Percentiles rank a stretch among this genome's conserved stretches.
Evolutionary conservation across 2,888 invertebrate species (phyloP).

Genomic region (Branchinecta sandiegonensis): DNA sequence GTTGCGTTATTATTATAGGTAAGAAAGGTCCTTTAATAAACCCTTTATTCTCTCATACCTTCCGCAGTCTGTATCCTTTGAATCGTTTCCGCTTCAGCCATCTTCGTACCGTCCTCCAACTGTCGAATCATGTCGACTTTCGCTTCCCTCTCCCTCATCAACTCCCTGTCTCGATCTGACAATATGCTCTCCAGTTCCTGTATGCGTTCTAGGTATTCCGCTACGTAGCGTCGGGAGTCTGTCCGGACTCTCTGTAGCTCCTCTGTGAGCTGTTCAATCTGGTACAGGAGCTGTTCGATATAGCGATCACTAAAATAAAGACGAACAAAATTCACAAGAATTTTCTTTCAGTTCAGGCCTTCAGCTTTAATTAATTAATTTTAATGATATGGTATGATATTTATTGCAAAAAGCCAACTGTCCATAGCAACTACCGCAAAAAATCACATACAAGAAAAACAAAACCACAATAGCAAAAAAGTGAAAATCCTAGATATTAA

Average conservation of each 20-base stretch:
- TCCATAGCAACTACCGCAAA: no score
- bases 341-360: constrained; percentile 20
- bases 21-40: no score
- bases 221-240: constrained; percentile 41
- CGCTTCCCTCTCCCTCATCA: constrained; percentile 9
- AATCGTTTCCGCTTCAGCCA: constrained; percentile 20
- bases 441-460: no score
- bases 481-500: no score
- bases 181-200: constrained; percentile 35
- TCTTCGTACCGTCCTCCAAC: constrained; percentile 15
- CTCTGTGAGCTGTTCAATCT: constrained; percentile 63
- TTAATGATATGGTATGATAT: no score
- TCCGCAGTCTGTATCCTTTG: constrained; percentile 14
- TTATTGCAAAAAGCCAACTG: no score
- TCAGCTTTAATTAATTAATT: no score
- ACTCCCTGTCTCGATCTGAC: not conserved
- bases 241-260: constrained; percentile 52
- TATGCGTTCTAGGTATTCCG: constrained; percentile 40
- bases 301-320: constrained; percentile 47
- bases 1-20: no score
- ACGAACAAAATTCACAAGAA: constrained; percentile 35
- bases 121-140: constrained; percentile 8
- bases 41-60: not conserved
- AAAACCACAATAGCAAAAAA: no score
- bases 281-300: constrained; percentile 51